Evolutionary conservation across 2,113 vertebrate species (phyloP), one percentile per base, ranked within the genome.

Genomic region (Heterocephalus glaber): DNA sequence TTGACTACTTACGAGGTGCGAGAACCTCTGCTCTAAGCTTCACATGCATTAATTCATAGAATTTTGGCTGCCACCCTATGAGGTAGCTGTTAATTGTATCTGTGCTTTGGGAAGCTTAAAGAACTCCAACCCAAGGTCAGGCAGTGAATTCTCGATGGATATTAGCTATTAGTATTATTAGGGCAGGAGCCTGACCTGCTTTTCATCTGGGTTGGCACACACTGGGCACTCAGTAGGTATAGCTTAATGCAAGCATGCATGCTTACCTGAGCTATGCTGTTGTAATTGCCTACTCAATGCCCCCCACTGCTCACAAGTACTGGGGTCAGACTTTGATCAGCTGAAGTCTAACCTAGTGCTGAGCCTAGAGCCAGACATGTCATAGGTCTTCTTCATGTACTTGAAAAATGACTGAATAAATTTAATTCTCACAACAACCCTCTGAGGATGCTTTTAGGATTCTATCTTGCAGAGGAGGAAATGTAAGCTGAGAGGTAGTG

Each of bases 1-100:
- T 88, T 90, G 95, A 87, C 83, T 93, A 70, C 87, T 90, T 89
- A 68, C 0, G 11, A 95, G 92, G 82, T 80, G 70, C 76, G 76
- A 54, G 92, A 86, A 88, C 92, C 92, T 96, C 95, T 82, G 68
- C 56, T 91, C 80, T 0, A 1, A 52, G 92, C 58, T 65, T 77
- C 58, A 19, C 20, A 4, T 2, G 76, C 76, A 41, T 89, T 96
- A 91, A 90, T 94, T 87, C 95, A 7, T 33, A 52, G 61, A 22
- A 38, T 92, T 90, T 81, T 92, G 66, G 41, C 87, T 58, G 84
- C 81, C 70, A 28, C 76, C 28, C 41, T 44, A 4, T 19, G 68
- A 96, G 72, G 89, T 26, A 83, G 86, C 56, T 63, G 56, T 70
- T 94, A 74, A 82, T 81, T 89, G 49, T 79, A 9, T 58, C 49